Evolutionary conservation across 1,140 invertebrate genomes (phyloP).

Genomic region (Rhagoletis zephyria): DNA sequence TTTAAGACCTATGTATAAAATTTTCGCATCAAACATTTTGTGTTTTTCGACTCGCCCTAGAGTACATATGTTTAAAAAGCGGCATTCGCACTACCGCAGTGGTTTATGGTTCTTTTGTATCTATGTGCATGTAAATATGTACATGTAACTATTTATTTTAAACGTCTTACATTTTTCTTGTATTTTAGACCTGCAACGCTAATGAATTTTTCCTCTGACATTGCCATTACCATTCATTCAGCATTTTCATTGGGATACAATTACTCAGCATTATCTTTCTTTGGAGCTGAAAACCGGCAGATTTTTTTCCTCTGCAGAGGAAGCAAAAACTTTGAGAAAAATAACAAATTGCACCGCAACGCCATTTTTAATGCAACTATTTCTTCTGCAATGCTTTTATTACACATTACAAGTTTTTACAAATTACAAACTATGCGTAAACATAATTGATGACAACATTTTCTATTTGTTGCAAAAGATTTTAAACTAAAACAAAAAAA

Average conservation of each 20-base stretch:
- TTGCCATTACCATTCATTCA: not conserved
- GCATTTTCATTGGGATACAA: not conserved
- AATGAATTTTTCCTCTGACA: not conserved
- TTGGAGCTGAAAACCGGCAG: not conserved
- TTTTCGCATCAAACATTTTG: no score
- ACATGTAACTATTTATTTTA: not conserved
- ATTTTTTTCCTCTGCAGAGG: not conserved
- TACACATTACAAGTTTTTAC: not conserved
- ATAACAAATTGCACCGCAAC: not conserved
- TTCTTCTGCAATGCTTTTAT: not conserved
- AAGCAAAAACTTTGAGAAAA: not conserved
- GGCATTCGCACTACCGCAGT: no score
- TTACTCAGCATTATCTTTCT: constrained; percentile 7
- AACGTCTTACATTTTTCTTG: constrained; percentile 21
- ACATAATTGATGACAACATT: not conserved
- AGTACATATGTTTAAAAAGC: no score
- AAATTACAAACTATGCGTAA: not conserved
- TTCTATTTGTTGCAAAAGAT: no score
- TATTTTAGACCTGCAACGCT: not conserved
- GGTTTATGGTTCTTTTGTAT: no score
- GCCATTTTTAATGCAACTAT: not conserved
- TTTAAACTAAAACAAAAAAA: no score
- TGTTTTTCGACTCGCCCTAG: no score
- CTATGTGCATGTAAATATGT: no score
- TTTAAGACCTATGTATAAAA: no score